Conservation (phyloP, 2,797 vertebrate species). For the Sebastes alutus region DNA sequence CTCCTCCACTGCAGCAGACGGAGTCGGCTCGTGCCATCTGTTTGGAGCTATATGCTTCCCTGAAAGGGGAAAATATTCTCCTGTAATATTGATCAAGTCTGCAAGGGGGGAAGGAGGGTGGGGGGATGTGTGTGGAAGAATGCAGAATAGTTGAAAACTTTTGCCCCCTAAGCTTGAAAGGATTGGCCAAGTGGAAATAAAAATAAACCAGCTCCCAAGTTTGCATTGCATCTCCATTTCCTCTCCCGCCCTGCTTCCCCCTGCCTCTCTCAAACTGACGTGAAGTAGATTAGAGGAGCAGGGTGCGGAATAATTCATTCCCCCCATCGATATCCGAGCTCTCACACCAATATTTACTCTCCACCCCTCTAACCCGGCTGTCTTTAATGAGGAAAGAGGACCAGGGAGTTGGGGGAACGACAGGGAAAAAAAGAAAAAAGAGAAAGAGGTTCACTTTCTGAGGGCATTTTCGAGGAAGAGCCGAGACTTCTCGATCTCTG, state of each 20-base stretch:
- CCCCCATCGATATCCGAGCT: constrained; percentile 42
- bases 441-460: neutral
- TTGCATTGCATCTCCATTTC: constrained; percentile 44
- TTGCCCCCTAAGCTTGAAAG: constrained; percentile 15
- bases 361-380: constrained; percentile 39
- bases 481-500: constrained; percentile 25
- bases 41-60: constrained; percentile 47
- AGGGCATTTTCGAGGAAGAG: neutral
- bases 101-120: neutral
- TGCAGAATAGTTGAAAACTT: constrained; percentile 31
- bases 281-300: constrained; percentile 49
- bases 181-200: constrained; percentile 20
- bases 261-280: constrained; percentile 13
- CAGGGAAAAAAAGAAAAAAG: neutral
- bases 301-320: constrained; percentile 55
- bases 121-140: neutral
- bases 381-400: constrained; percentile 53
- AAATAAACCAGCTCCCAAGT: constrained; percentile 21
- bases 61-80: constrained; percentile 17
- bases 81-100: constrained; percentile 56
- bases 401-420: neutral
- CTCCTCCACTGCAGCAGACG: constrained; percentile 66
- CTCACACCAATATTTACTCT: constrained; percentile 61
- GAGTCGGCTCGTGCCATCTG: constrained; percentile 76
- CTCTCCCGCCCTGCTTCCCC: neutral